Evolutionary conservation across 2,888 invertebrate genomes (phyloP).

Genomic region (Lobophora halterata): DNA sequence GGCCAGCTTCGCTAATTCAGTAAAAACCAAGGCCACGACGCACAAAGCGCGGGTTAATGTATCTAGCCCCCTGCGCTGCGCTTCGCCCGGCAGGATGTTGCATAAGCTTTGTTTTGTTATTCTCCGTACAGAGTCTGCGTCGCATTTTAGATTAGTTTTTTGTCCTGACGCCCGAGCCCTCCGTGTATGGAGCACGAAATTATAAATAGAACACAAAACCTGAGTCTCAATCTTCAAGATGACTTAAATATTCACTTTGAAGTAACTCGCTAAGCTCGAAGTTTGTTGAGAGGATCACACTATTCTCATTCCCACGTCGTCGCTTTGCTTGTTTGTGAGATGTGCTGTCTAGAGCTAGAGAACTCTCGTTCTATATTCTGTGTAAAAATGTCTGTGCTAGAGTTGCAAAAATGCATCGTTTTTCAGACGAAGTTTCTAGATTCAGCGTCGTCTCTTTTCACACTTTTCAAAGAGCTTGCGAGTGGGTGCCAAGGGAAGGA

Average conservation of each 20-base stretch:
- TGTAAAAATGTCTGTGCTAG: constrained; percentile 18
- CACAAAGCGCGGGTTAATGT: constrained; percentile 62
- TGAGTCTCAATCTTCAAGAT: constrained; percentile 31
- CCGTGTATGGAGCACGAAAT: constrained; percentile 17
- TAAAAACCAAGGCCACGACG: constrained; percentile 75
- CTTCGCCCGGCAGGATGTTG: constrained; percentile 72
- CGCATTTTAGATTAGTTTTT: constrained; percentile 77
- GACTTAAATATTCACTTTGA: constrained; percentile 38
- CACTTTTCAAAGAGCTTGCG: constrained; percentile 26
- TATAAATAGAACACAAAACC: constrained; percentile 19
- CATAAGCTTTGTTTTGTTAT: constrained; percentile 78
- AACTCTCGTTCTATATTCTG: constrained; percentile 18
- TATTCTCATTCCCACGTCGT: constrained; percentile 54
- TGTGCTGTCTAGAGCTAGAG: constrained; percentile 34
- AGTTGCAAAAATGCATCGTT: constrained; percentile 57
- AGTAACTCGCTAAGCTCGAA: constrained; percentile 44
- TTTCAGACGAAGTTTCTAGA: constrained; percentile 56
- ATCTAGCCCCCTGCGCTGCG: constrained; percentile 60
- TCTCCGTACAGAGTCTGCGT: constrained; percentile 58
- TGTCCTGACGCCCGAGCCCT: constrained; percentile 49
- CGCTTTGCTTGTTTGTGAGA: constrained; percentile 45
- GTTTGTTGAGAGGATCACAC: constrained; percentile 57
- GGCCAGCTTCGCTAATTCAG: constrained; percentile 61
- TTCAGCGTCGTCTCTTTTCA: constrained; percentile 47
- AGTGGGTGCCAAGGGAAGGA: constrained; percentile 49